Base-by-base conservation (phyloP, 2,113 vertebrate species). In the Albula glossodonta region DNA sequence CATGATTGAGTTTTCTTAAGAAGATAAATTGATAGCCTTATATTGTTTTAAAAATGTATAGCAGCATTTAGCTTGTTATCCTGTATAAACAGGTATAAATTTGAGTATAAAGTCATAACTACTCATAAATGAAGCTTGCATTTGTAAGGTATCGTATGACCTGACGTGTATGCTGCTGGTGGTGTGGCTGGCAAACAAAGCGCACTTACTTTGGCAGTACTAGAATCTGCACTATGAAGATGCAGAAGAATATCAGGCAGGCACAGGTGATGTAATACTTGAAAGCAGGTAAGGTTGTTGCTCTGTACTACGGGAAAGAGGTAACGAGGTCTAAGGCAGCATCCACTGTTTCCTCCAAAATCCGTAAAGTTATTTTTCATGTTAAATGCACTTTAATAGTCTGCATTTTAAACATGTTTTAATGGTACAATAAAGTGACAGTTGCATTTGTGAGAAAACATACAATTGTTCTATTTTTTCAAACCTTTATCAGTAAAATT, bases 201-300 rank as follows among this genome's bases (percentile, higher is more conserved):
- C 0, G 80, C 51, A 97, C 98, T 92, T 96, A 99, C 98, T 99
- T 99, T 83, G 98, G 98, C 89, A 99, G 86, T 31, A 99, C 98
- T 8, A 99, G 96, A 90, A 98, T 95, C 94, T 99, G 98, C 84
- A 99, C 98, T 10, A 99, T 91, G 84, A 99, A 99, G 93, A 99
- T 98, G 93, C 98, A 98, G 96, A 97, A 96, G 92, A 99, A 98
- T 90, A 99, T 99, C 89, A 98, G 94, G 87, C 96, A 99, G 85
- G 98, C 98, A 80, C 98, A 99, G 85, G 98, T 98, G 91, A 99
- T 95, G 0, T 99, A 99, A 90, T 99, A 99, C 92, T 99, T 99
- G 94, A 99, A 99, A 2, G 97, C 97, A 0, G 98, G 98, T 89
- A 99, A 94, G n/a, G 97, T 97, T 4, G 97, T 99, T 90, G 97